Conservation (phyloP, 2,797 vertebrate genomes). For the Scolopax bukidnonensis region DNA sequence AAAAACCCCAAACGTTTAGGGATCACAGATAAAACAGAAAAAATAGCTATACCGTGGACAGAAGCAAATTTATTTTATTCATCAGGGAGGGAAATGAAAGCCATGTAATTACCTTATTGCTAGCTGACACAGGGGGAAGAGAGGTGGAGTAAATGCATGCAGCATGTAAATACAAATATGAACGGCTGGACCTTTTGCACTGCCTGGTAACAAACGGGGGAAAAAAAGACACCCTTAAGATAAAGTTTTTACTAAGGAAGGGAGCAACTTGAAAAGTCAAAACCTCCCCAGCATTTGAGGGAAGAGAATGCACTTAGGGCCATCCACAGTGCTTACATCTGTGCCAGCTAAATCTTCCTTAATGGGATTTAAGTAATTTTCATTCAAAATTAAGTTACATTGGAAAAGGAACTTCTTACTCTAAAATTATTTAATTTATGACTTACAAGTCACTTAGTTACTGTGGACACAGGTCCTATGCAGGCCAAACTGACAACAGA, state of each 20-base stretch:
- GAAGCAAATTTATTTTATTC: background rate
- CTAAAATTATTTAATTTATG: background rate
- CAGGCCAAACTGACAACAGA: background rate
- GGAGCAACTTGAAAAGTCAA: background rate
- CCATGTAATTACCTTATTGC: background rate
- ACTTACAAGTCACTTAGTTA: background rate
- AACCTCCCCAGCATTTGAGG: background rate
- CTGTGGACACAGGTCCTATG: background rate
- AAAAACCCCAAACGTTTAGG: background rate
- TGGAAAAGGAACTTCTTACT: background rate
- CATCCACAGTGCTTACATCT: background rate
- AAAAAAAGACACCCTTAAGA: background rate
- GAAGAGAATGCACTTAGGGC: background rate
- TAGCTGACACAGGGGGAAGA: background rate
- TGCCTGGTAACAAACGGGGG: background rate
- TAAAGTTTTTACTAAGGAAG: background rate
- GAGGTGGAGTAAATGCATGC: background rate
- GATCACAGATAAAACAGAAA: background rate
- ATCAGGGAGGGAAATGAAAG: background rate
- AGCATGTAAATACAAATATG: background rate
- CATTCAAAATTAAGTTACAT: background rate
- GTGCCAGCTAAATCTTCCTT: background rate
- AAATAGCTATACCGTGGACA: background rate
- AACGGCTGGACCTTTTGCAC: background rate
- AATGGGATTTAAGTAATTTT: background rate